These are phyloP conservation scores for Deroptyus accipitrinus DNA, from an alignment of 2,113 vertebrate species.

Conservation along the genomic window DNA sequence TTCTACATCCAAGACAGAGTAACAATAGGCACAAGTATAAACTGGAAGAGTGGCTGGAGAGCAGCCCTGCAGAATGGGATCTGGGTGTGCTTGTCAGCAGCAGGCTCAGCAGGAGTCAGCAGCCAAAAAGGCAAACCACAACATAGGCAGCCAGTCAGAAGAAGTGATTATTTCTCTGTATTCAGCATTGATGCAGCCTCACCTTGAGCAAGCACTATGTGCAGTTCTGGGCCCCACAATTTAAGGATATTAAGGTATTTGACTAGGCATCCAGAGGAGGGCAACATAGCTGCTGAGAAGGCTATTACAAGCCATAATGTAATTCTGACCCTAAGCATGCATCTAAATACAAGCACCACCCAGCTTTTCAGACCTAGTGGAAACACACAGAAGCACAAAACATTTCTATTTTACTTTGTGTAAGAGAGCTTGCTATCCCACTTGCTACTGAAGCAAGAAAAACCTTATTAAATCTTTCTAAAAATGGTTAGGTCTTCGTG, in stretches of 20 bases:
- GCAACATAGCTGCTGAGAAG: not conserved
- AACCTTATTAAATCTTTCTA: not conserved
- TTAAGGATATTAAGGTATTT: not conserved
- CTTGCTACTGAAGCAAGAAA: not conserved
- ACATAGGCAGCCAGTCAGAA: fast-evolving
- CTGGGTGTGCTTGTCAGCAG: not conserved
- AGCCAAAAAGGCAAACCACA: not conserved
- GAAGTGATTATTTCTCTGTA: not conserved
- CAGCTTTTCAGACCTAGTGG: not conserved
- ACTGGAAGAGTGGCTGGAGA: not conserved
- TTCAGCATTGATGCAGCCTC: not conserved
- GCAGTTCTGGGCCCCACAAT: not conserved
- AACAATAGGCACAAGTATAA: not conserved
- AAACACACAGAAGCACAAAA: not conserved
- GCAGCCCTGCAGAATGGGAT: not conserved
- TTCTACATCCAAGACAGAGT: not conserved
- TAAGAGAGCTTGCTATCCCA: not conserved
- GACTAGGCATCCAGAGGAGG: not conserved
- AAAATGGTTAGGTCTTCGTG: not conserved
- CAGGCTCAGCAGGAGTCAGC: not conserved
- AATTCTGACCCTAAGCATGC: not conserved
- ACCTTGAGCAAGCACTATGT: too few relatives aligned
- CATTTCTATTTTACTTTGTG: not conserved
- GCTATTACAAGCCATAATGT: not conserved
- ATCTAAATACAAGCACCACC: not conserved